These are phyloP conservation scores for Dendroctonus ponderosae DNA, from an alignment of 1,140 invertebrate species.

Conservation along the genomic window DNA sequence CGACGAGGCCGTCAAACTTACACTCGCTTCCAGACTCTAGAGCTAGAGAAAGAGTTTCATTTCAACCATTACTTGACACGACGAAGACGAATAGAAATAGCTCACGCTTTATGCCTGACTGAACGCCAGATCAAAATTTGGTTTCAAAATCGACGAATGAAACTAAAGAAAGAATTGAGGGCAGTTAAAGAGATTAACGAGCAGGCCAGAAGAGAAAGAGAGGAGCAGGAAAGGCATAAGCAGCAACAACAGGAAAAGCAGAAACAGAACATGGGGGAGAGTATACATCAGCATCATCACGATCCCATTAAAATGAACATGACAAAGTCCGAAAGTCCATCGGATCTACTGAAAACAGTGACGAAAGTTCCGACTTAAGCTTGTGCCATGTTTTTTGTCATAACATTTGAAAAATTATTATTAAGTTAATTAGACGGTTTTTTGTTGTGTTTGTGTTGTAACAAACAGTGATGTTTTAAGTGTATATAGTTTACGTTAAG, in stretches of 20 bases:
- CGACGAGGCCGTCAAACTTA: constrained; percentile 94
- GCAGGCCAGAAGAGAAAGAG: constrained; percentile 83
- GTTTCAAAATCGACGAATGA: constrained; percentile 98
- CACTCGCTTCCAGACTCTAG: constrained; percentile 91
- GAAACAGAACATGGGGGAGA: constrained; percentile 55
- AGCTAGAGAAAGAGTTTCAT: constrained; percentile 98
- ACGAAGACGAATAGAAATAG: constrained; percentile 93
- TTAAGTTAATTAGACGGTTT: constrained; percentile 11
- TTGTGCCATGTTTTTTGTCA: constrained; percentile 25
- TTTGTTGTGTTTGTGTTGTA: constrained; percentile 35
- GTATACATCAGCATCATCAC: constrained; percentile 62
- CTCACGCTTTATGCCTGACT: constrained; percentile 92
- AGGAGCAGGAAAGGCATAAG: constrained; percentile 88
- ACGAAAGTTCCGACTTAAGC: constrained; percentile 55
- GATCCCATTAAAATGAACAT: constrained; percentile 56
- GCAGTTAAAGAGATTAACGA: constrained; percentile 95
- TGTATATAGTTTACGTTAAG: constrained; percentile 29
- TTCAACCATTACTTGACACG: constrained; percentile 97
- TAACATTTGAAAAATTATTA: constrained; percentile 6
- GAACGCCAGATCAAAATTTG: constrained; percentile 97
- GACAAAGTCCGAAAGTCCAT: constrained; percentile 44
- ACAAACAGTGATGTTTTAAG: constrained; percentile 15
- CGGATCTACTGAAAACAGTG: constrained; percentile 50
- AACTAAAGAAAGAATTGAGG: constrained; percentile 92
- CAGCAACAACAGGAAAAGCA: constrained; percentile 85